A percentile compares a stretch with the other conserved stretches of the same genome.
Evolutionary conservation across 2,888 invertebrate genomes (phyloP).

Genomic region (Drosophila suboccidentalis): DNA sequence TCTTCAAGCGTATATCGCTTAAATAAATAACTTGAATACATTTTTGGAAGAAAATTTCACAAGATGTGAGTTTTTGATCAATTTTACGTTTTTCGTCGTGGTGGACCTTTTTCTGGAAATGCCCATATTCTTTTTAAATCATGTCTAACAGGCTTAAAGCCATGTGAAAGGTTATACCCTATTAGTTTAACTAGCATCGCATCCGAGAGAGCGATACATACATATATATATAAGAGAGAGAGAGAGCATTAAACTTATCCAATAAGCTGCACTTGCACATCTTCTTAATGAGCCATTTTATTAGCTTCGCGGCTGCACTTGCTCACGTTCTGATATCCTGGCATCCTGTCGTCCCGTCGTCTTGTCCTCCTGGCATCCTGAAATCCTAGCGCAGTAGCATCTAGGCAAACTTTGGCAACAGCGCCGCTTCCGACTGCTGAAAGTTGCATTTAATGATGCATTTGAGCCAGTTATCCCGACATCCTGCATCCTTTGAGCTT

Average conservation of each 20-base stretch:
- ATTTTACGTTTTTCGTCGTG: too few species aligned
- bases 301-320: conserved; percentile 44
- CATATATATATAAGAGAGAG: too few species aligned
- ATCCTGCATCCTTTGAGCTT: conserved; percentile 44
- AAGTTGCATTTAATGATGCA: conserved; percentile 76
- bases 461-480: conserved; percentile 33
- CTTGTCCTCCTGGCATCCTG: not conserved
- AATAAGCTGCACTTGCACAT: conserved; percentile 67
- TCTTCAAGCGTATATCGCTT: too few species aligned
- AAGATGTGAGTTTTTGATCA: too few species aligned
- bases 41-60: too few species aligned
- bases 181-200: conserved; percentile 14
- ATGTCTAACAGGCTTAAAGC: not conserved
- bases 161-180: conserved; percentile 6
- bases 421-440: conserved; percentile 49
- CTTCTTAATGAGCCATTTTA: conserved; percentile 73
- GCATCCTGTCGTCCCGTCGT: not conserved
- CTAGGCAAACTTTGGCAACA: conserved; percentile 50
- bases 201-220: not conserved
- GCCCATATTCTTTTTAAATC: not conserved
- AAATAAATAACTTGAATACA: too few species aligned
- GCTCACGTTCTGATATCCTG: conserved; percentile 14
- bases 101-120: too few species aligned
- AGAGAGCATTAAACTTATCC: conserved; percentile 60
- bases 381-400: not conserved